A percentile compares a stretch with the other conserved stretches of the same genome.
These are phyloP conservation scores for Palaemon carinicauda DNA, from an alignment of 1,140 invertebrate species.

Conservation along the genomic window DNA sequence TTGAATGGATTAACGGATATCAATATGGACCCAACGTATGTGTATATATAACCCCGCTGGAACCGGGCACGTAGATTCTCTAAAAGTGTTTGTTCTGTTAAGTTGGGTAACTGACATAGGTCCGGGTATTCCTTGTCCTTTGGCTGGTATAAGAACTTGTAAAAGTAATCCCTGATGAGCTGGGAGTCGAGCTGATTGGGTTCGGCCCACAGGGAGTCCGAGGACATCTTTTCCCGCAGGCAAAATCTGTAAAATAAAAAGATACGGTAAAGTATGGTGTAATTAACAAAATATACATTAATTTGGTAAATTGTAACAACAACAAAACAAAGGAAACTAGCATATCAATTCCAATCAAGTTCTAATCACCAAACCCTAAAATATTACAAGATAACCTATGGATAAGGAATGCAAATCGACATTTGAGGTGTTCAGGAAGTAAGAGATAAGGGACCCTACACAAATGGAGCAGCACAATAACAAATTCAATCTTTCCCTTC, in stretches of 20 bases:
- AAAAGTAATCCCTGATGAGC: conserved; percentile 87
- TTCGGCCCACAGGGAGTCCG: conserved; percentile 82
- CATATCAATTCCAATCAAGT: too few species aligned
- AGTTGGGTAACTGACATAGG: conserved; percentile 89
- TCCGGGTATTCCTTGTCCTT: conserved; percentile 81
- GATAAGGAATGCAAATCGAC: too few species aligned
- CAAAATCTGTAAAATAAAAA: conserved; percentile 73
- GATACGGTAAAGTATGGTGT: too few species aligned
- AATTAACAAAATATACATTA: too few species aligned
- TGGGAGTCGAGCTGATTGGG: conserved; percentile 86
- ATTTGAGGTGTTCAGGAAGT: too few species aligned
- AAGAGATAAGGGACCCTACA: too few species aligned
- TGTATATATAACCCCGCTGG: conserved; percentile 92
- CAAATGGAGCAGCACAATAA: too few species aligned
- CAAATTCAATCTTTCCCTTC: too few species aligned
- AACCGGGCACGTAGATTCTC: conserved; percentile 91
- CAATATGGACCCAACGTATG: conserved; percentile 94
- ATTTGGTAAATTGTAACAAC: too few species aligned
- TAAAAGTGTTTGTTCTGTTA: conserved; percentile 91
- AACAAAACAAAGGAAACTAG: too few species aligned
- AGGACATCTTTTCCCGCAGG: conserved; percentile 78
- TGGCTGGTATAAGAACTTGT: conserved; percentile 89
- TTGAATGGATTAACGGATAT: conserved; percentile 85
- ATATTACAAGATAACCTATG: too few species aligned
- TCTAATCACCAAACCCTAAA: too few species aligned